Percentiles rank a stretch among this genome's conserved stretches.
phyloP scores from a whole-genome alignment of 2,113 vertebrate genomes.

The Clarias gariepinus region DNA sequence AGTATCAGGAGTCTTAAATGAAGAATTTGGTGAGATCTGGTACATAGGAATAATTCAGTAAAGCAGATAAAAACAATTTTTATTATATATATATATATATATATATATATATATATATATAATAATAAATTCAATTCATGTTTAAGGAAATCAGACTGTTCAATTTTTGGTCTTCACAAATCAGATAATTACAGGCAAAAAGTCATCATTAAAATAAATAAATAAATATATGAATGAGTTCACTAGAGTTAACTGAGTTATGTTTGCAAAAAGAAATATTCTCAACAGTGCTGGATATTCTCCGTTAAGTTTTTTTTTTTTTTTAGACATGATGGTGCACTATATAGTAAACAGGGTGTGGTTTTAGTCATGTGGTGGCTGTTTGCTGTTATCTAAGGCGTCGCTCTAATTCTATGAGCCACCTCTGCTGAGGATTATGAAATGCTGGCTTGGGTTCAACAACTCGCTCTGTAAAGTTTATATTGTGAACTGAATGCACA shows the following conservation, averaged over 20 bases:
- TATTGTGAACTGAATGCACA: background rate
- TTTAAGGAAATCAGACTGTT: background rate
- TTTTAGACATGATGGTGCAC: background rate
- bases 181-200: background rate
- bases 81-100: too few species aligned
- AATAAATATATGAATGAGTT: background rate
- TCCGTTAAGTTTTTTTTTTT: too few species aligned
- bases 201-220: background rate
- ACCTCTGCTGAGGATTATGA: conserved; percentile 5
- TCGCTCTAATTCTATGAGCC: conserved; percentile 14
- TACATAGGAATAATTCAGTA: background rate
- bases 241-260: background rate
- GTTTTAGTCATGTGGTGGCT: conserved; percentile 16
- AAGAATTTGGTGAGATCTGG: background rate
- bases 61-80: too few species aligned
- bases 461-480: background rate
- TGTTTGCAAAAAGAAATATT: background rate
- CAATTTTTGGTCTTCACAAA: background rate
- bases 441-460: background rate
- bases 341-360: conserved; percentile 25
- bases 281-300: too few species aligned
- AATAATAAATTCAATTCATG: background rate
- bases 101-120: too few species aligned
- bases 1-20: background rate
- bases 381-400: conserved; percentile 31